These are phyloP conservation scores for Malurus leucopterus DNA, from an alignment of 2,797 vertebrate genomes.

Conservation along the genomic window DNA sequence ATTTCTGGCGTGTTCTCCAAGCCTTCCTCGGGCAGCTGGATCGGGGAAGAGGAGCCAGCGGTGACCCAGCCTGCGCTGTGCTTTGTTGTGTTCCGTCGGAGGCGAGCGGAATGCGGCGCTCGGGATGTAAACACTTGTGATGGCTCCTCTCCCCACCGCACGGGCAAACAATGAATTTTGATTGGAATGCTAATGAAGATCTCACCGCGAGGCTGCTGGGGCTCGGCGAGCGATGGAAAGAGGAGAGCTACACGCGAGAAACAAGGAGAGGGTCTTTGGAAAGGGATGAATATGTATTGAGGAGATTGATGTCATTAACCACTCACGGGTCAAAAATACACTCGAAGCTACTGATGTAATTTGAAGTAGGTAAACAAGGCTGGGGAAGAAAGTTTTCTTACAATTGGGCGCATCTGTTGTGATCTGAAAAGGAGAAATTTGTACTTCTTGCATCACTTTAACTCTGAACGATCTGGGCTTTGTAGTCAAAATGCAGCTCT, in stretches of 20 bases:
- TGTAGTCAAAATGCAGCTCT: not conserved
- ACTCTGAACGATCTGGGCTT: not conserved
- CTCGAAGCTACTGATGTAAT: constrained; percentile 12
- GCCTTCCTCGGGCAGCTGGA: not conserved
- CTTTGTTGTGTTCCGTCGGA: constrained; percentile 7
- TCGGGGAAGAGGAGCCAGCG: not conserved
- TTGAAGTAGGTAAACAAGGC: constrained; percentile 36
- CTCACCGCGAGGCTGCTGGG: not conserved
- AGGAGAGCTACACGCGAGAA: not conserved
- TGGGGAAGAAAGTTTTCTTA: not conserved
- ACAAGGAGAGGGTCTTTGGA: not conserved
- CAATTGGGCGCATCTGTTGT: not conserved
- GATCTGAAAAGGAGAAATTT: constrained; percentile 1
- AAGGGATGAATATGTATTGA: not conserved
- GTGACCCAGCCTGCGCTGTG: not conserved
- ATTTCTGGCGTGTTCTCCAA: not conserved
- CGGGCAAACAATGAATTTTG: constrained; percentile 27
- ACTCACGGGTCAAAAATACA: constrained; percentile 23
- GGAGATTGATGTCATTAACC: constrained; percentile 30
- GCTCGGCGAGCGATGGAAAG: constrained; percentile 5
- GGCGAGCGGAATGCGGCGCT: not conserved
- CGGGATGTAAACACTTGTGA: constrained; percentile 35
- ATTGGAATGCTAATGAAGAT: constrained; percentile 53
- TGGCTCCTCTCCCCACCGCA: constrained; percentile 3
- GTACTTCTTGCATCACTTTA: not conserved